Evolutionary conservation across 2,888 invertebrate species (phyloP), one percentile per base, ranked within the genome.

Genomic region (Oscheius myriophilus): DNA sequence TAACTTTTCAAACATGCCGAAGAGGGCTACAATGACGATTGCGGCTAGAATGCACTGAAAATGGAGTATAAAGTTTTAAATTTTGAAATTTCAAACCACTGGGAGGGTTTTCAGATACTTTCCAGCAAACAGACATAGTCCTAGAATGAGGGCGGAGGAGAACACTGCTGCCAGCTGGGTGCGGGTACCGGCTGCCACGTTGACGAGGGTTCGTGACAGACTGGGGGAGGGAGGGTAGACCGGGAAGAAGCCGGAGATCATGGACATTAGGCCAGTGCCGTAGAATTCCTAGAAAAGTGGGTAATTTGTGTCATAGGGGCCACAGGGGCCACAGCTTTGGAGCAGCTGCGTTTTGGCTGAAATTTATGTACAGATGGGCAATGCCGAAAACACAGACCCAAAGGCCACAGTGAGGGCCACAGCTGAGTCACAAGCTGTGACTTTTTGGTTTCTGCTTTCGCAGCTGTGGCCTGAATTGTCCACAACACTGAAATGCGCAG

Each of bases 111-210:
- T 7, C 6, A 66, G 66, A 14, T 33, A 55, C 14, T 26, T 21
- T 0, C 66, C 58, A n/a, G 41, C 46, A 6, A 46, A 55, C 1
- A 57, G 55, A 57, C 51, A 23, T 1, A 66, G 46, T 7, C n/a
- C 23, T n/a, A 66, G 23, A n/a, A 66, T 43, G 9, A 66, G 23
- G 21, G 26, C 25, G 2, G 66, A 66, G 16, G 66, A 58, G 58
- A 66, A 66, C 1, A 66, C 46, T 21, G 66, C 49, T 18, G 57
- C 43, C 18, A 66, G 45, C 86, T 94, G 93, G 0, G 94, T 93
- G 84, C 91, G 92, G 45, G 93, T 93, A 16, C 95, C 95, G 0
- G 93, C 93, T 79, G 91, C 90, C 81, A 93, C 92, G 85, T 94
- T 94, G 61, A 95, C 93, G 23, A 90, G 78, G 68, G 89, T 89